Conservation (phyloP, 1,140 invertebrate species). For the Platorchestia sp. region DNA sequence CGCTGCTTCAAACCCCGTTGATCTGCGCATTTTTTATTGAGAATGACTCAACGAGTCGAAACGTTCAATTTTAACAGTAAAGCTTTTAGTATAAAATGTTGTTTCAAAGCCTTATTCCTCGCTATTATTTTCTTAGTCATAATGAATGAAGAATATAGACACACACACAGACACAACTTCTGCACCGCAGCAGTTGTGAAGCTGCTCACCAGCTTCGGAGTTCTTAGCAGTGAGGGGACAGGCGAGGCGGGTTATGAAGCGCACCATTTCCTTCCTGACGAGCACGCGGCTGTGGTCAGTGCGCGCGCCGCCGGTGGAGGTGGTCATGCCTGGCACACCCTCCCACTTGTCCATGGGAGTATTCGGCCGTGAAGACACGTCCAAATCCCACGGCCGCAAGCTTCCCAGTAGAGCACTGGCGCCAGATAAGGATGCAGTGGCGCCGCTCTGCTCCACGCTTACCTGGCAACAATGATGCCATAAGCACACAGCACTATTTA, state of each 20-base stretch:
- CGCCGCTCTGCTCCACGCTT: not conserved
- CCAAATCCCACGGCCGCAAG: not conserved
- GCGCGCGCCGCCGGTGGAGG: not conserved
- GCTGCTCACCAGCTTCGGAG: constrained; percentile 72
- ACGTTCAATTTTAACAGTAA: no score
- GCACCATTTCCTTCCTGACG: constrained; percentile 74
- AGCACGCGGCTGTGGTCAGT: constrained; percentile 60
- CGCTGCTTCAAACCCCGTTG: no score
- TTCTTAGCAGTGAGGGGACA: constrained; percentile 74
- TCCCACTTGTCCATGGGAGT: constrained; percentile 42
- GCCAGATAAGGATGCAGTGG: not conserved
- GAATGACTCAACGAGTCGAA: no score
- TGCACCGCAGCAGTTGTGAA: not conserved
- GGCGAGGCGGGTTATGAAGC: constrained; percentile 73
- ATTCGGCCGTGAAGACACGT: not conserved
- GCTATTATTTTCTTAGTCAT: no score
- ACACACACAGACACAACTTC: not conserved
- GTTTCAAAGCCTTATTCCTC: no score
- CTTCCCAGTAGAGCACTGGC: not conserved
- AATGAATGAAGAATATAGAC: not conserved
- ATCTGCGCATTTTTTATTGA: no score
- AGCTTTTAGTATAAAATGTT: no score
- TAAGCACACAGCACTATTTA: not conserved
- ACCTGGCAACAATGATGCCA: not conserved
- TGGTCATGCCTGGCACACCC: not conserved